Evolutionary conservation across 2,797 vertebrate genomes (phyloP), one percentile per base, ranked within the genome.

Genomic region (Pseudocheirus occidentalis): DNA sequence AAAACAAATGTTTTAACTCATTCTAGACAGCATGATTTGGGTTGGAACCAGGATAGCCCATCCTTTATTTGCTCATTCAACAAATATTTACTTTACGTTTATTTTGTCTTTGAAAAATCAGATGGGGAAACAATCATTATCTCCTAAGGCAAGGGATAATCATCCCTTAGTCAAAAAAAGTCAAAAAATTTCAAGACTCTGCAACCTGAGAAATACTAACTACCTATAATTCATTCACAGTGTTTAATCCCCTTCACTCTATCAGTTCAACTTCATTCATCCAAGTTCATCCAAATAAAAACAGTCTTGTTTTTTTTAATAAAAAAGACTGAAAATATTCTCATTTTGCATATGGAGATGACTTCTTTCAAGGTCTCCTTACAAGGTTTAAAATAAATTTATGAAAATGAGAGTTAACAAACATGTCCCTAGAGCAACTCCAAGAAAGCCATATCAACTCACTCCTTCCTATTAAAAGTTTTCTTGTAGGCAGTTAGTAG

Each of bases 401-500:
- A 91, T 54, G 56, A 14, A 34, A 62, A 52, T 4, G 10, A 87
- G n/a, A 46, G 50, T 93, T 53, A 94, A 93, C 11, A 92, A 93
- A 81, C 12, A n/a, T 53, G 29, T 96, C 92, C 4, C 54, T 46
- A 24, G 21, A 95, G 40, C 50, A 90, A 92, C 50, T 96, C 95
- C 90, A 95, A 54, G 12, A 90, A 94, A 93, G 87, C 29, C 54
- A 96, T 94, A 93, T 95, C n/a, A 91, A 40, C 62, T 94, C 29
- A 62, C 56, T 96, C 90, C 34, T 96, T 93, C 55, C 53, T 90
- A 53, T 87, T 57, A 92, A 92, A 94, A 91, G 6, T 14, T 93
- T 18, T 93, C 66, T 95, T 96, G 95, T 96, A 97, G 94, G n/a
- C 29, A 96, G 12, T 91, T 90, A 57, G 56, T 53, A 58, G 91